Evolutionary conservation across 2,797 vertebrate genomes (phyloP), one percentile per base, ranked within the genome.

Genomic region (Podargus strigoides): DNA sequence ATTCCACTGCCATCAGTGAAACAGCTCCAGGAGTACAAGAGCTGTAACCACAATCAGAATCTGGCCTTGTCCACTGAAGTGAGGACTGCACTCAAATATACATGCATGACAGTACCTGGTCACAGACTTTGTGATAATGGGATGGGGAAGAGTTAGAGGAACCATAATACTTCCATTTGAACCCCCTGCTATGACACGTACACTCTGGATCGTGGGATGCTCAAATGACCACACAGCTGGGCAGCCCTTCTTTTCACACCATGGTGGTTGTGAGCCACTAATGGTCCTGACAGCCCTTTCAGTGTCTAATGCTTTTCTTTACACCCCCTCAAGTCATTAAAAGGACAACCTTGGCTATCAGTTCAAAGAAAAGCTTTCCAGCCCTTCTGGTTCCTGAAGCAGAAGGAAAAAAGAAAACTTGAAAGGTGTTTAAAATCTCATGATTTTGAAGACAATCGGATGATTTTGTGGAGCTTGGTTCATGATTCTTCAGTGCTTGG

Each of bases 181-280:
- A 60, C 32, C 12, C 16, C 34, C 47, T 63, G 56, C 59, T 79
- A 14, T 11, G n/a, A 58, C 11, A 7, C 0, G 0, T 32, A 30
- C 9, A 6, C 39, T 74, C 47, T 46, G 63, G 62, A 58, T 32
- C 1, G 2, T 2, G 2, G 74, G 41, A 41, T 76, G 63, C 47
- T 58, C 76, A 85, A 92, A 89, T 79, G 84, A 58, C 81, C 84
- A 73, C 36, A 12, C 10, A 70, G 44, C 59, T 60, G 75, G 60
- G 41, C 68, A 93, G 49, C 44, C 13, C 39, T 60, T 72, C 69
- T 84, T 76, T 87, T 68, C 78, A 85, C 82, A 87, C 34, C 3
- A 0, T 21, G 17, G 36, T 30, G 42, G 16, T 12, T 73, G 46
- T 84, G n/a, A 93, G 72, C 68, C 28, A 37, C 28, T 75, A 41